Percentiles rank a stretch among this genome's conserved stretches.
These are phyloP conservation scores for Lateolabrax maculatus DNA, from an alignment of 2,797 vertebrate genomes.

Conservation along the genomic window DNA sequence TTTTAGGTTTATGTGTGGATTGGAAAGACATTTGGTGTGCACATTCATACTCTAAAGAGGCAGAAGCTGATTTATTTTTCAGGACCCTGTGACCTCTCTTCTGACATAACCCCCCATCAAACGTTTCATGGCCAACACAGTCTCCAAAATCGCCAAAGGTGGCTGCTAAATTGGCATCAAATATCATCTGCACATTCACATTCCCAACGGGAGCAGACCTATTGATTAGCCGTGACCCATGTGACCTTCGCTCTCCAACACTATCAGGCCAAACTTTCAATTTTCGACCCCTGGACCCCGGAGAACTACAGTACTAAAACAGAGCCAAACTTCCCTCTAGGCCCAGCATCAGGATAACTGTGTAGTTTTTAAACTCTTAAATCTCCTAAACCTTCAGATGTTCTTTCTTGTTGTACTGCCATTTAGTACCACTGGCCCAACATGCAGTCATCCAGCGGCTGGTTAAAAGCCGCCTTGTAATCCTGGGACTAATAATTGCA, in stretches of 20 bases:
- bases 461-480: constrained; percentile 1
- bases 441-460: neutral
- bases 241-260: constrained; percentile 21
- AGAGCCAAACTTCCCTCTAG: neutral
- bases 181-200: constrained; percentile 34
- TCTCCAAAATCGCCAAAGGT: constrained; percentile 15
- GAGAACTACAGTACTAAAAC: constrained; percentile 14
- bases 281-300: constrained; percentile 16
- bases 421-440: neutral
- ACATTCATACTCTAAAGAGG: constrained; percentile 5
- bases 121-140: neutral
- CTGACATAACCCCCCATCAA: neutral
- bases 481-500: neutral
- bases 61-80: constrained; percentile 4
- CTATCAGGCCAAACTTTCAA: constrained; percentile 28
- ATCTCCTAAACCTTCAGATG: neutral
- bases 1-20: constrained; percentile 20
- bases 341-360: neutral
- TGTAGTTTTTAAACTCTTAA: neutral
- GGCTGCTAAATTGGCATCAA: neutral
- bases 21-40: constrained; percentile 17
- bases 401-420: neutral
- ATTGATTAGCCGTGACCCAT: constrained; percentile 43
- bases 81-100: constrained; percentile 5
- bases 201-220: constrained; percentile 24